Evolutionary conservation across 2,113 vertebrate species (phyloP).

Genomic region (Climacteris rufus): DNA sequence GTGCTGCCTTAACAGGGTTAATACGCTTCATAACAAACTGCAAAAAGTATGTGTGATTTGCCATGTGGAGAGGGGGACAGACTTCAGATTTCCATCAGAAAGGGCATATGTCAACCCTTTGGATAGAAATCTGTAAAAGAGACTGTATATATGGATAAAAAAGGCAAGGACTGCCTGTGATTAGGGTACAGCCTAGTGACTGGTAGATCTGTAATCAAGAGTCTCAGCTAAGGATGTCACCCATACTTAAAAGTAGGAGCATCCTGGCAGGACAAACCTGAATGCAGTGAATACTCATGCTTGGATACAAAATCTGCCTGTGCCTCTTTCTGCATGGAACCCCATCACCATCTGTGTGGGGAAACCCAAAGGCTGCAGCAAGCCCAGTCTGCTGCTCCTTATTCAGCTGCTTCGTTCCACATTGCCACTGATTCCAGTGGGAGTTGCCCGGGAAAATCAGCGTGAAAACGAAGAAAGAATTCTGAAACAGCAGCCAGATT

Average conservation of each 20-base stretch:
- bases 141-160: not conserved
- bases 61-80: not conserved
- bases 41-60: not conserved
- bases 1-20: not conserved
- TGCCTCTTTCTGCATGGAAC: not conserved
- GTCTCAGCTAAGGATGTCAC: not conserved
- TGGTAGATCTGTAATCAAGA: not conserved
- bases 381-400: not conserved
- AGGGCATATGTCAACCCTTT: not conserved
- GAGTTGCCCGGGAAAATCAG: not conserved
- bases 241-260: not conserved
- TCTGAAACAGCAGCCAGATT: not conserved
- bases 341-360: not conserved
- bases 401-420: not conserved
- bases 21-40: not conserved
- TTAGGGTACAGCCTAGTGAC: not conserved
- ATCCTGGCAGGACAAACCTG: not conserved
- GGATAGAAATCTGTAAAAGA: not conserved
- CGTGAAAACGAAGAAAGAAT: not conserved
- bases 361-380: not conserved
- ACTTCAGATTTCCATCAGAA: not conserved
- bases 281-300: not conserved
- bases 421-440: not conserved
- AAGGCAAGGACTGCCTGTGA: not conserved
- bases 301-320: not conserved